Evolutionary conservation across 2,888 invertebrate genomes (phyloP), one percentile per base, ranked within the genome.

Genomic region (Cheilosia impressa): DNA sequence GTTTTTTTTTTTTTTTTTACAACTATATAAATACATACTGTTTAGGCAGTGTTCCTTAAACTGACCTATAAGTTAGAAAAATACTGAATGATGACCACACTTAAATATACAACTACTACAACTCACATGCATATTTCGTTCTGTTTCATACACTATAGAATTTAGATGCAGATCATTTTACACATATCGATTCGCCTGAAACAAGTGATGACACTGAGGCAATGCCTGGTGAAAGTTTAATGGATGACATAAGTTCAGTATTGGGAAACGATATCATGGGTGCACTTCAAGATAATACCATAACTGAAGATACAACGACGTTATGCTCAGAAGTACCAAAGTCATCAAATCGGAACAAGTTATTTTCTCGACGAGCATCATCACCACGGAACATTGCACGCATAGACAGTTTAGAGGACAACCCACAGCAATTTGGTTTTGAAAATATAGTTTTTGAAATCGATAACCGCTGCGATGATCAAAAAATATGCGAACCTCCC

Each of bases 111-210:
- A 38, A 38, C 1, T 38, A 1, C 13, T 13, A 38, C 10, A 34
- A 31, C 17, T 55, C 24, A 4, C 7, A 4, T 17, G 17, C 34
- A n/a, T 17, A 45, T 17, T 45, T n/a, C 10, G 2, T 27, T n/a
- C 9, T 50, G 31, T 31, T 15, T 4, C 27, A 6, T 17, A 53
- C 6, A 6, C 15, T 5, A 15, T 2, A 89, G 94, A 94, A 87
- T 68, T 88, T 92, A 9, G 91, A 91, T 79, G 89, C 91, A 0
- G 90, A 89, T 69, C 93, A 93, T 68, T 95, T 97, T 65, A 95
- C 95, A 13, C 97, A 97, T 89, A 97, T 97, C 69, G 97, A 97
- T 90, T 97, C 96, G 0, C 96, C 97, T 0, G 97, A 97, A 93
- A 94, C 94, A 13, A 96, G 96, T 6, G 96, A 97, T 87, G 94